Percentiles rank a stretch among this genome's conserved stretches.
These are phyloP conservation scores for Polyommatus icarus DNA, from an alignment of 2,888 invertebrate genomes.

Conservation along the genomic window DNA sequence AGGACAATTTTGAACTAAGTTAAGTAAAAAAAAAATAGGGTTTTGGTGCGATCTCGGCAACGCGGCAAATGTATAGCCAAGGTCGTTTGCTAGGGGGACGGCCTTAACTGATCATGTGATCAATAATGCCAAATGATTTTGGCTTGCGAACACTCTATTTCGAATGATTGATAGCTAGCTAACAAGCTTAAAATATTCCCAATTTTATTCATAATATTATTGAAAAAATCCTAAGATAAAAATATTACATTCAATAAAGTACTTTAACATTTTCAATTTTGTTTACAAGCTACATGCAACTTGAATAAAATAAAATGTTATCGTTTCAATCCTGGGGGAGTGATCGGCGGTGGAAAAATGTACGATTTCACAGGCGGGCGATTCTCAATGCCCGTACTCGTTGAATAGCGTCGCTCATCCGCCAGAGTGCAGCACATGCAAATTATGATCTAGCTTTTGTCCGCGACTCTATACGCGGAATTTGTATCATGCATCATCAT, in stretches of 20 bases:
- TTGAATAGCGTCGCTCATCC: not conserved
- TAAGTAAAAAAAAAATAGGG: too few species aligned
- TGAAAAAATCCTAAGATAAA: not conserved
- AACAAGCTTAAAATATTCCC: too few species aligned
- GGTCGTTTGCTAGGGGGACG: too few species aligned
- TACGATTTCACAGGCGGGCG: not conserved
- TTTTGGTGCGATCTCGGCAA: too few species aligned
- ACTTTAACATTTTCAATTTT: not conserved
- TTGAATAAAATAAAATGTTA: not conserved
- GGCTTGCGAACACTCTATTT: too few species aligned
- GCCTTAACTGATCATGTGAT: too few species aligned
- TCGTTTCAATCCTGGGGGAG: not conserved
- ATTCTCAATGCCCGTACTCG: not conserved
- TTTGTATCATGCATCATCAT: too few species aligned
- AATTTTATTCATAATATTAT: not conserved
- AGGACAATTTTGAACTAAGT: too few species aligned
- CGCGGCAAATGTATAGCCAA: too few species aligned
- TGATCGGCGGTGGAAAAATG: not conserved
- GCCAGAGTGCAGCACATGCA: not conserved
- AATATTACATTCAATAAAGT: not conserved
- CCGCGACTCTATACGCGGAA: too few species aligned
- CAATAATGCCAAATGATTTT: too few species aligned
- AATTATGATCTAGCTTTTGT: not conserved
- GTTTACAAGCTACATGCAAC: not conserved
- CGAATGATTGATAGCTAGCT: too few species aligned